These are phyloP conservation scores for Cryptophagus acutangulus DNA, from an alignment of 2,888 invertebrate genomes.

Conservation along the genomic window DNA sequence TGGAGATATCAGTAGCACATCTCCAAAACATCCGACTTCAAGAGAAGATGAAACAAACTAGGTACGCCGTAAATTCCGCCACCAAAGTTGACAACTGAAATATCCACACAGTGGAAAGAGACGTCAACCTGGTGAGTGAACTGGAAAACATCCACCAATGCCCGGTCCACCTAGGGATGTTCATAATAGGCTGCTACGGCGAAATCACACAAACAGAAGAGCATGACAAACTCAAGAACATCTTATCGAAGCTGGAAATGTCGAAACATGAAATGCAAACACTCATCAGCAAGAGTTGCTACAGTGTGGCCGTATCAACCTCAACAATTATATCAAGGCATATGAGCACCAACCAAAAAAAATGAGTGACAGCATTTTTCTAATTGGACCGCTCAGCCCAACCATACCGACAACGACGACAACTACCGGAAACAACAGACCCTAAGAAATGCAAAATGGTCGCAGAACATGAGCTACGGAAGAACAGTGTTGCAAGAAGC, in stretches of 20 bases:
- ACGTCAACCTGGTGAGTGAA: not conserved
- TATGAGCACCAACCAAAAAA: too few relatives aligned
- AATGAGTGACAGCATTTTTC: too few relatives aligned
- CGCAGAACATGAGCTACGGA: too few relatives aligned
- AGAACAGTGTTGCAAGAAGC: too few relatives aligned
- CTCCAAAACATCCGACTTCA: conserved; percentile 6
- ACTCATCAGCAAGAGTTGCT: not conserved
- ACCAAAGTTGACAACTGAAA: not conserved
- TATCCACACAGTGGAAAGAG: not conserved
- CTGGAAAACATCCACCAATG: not conserved
- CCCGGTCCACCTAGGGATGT: not conserved
- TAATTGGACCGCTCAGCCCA: too few relatives aligned
- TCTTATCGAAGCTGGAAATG: not conserved
- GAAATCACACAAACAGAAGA: conserved; percentile 6
- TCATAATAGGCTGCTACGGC: not conserved
- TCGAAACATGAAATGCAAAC: not conserved
- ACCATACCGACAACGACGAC: too few relatives aligned
- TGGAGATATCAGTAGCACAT: conserved; percentile 15
- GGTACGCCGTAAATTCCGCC: not conserved
- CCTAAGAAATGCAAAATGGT: too few relatives aligned
- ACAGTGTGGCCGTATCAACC: not conserved
- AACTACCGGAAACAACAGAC: too few relatives aligned
- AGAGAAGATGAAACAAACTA: conserved; percentile 1
- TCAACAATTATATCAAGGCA: too few relatives aligned
- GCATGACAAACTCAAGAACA: not conserved